Base-by-base conservation (phyloP, 2,797 vertebrate species). In the Pseudochirops corinnae region DNA sequence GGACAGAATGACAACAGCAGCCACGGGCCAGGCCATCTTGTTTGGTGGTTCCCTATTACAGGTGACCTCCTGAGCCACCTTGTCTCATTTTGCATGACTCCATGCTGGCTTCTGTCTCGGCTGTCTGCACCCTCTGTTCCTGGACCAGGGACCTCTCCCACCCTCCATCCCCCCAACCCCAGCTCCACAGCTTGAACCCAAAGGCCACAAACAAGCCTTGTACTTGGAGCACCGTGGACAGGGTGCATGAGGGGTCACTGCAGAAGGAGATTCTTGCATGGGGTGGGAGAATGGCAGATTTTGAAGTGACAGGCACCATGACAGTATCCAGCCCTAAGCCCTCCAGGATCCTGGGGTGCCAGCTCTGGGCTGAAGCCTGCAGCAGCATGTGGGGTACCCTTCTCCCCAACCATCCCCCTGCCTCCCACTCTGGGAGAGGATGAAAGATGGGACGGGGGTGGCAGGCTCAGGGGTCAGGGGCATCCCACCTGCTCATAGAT, bases 401-500 rank as follows among this genome's bases (percentile, higher is more conserved):
- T 24, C 87, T 52, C 21, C 28, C 39, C n/a, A 52, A 46, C 24
- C 28, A 9, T 13, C 46, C 9, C 26, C 12, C 50, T 5, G 26
- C 46, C 24, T 31, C 50, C 26, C 50, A 18, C 50, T 26, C 10
- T 7, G 28, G 1, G 52, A 12, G 33, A 39, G 67, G n/a, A 11
- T 0, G 39, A 82, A 50, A 0, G 39, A 62, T 67, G 9, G 53
- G 33, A 1, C 31, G 5, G 57, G 11, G 29, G 0, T 55, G 33
- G 16, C 2, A 46, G 46, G 46, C 46, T 52, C 52, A 52, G 52
- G 52, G 52, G 52, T 52, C 4, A 52, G 52, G 52, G 46, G n/a
- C 33, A 53, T 21, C 33, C 56, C 96, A 99, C 99, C 99, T 99
- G 99, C 93, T 99, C 99, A 0, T 99, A 99, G 97, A 99, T 99